Evolutionary conservation across 1,140 invertebrate species (phyloP).

Genomic region (Drosophila kohkoa): DNA sequence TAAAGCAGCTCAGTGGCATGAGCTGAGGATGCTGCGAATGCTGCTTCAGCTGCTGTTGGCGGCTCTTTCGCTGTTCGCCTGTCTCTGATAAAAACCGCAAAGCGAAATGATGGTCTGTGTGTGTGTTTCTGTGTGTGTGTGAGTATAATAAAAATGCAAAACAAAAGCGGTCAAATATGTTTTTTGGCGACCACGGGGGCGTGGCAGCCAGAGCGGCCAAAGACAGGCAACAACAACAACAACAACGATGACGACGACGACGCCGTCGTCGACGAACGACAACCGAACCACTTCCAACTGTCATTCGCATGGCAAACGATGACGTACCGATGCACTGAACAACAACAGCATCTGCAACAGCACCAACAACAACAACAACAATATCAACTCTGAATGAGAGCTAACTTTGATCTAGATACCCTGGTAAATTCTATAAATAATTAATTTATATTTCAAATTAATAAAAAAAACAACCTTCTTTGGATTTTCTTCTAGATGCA

Average conservation of each 20-base stretch:
- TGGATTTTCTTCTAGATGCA: too few relatives aligned
- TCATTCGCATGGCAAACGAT: conserved; percentile 75
- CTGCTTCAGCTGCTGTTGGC: conserved; percentile 3
- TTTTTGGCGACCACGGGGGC: conserved; percentile 56
- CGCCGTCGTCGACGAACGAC: conserved; percentile 16
- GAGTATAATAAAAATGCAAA: conserved; percentile 75
- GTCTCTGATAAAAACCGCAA: conserved; percentile 77
- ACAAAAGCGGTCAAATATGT: conserved; percentile 78
- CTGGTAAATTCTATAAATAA: conserved; percentile 7
- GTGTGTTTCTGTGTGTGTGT: conserved; percentile 10
- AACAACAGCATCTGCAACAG: conserved; percentile 18
- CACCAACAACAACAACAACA: conserved; percentile 9
- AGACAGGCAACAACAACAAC: conserved; percentile 26
- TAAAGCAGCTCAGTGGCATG: conserved; percentile 57
- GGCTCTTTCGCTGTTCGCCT: conserved; percentile 17
- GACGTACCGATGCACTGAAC: conserved; percentile 60
- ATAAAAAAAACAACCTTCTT: too few relatives aligned
- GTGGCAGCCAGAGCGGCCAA: conserved; percentile 52
- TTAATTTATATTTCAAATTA: not conserved
- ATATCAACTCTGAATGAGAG: not conserved
- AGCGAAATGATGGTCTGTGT: conserved; percentile 58
- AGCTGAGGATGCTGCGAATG: not conserved
- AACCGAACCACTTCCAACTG: conserved; percentile 77
- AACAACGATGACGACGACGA: not conserved
- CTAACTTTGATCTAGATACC: not conserved